Conservation (phyloP, 1,140 invertebrate genomes). For the Drosophila arizonae region DNA sequence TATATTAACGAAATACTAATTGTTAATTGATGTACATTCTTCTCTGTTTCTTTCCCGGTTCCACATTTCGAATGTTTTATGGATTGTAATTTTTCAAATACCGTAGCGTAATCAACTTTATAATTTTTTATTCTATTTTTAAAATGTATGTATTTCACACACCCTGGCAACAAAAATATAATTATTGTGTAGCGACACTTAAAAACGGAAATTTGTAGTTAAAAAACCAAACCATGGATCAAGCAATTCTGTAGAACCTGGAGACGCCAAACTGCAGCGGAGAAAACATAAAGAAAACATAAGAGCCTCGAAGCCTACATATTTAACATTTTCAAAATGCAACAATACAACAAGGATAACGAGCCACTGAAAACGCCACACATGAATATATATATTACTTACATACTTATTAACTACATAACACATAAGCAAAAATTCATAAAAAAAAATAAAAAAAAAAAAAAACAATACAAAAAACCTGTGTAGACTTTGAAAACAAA, state of each 20-base stretch:
- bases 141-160: constrained; percentile 75
- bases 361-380: constrained; percentile 63
- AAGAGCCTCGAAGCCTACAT: constrained; percentile 17
- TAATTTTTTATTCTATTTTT: constrained; percentile 80
- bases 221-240: not conserved
- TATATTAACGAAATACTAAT: constrained; percentile 45
- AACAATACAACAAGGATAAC: constrained; percentile 26
- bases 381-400: constrained; percentile 64
- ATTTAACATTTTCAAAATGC: constrained; percentile 50
- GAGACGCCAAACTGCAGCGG: constrained; percentile 18
- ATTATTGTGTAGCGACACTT: constrained; percentile 75
- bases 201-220: constrained; percentile 79
- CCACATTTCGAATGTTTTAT: constrained; percentile 34
- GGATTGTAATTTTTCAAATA: constrained; percentile 33
- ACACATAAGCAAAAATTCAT: constrained; percentile 70
- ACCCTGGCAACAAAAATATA: constrained; percentile 69
- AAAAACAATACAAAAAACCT: constrained; percentile 36
- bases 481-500: constrained; percentile 67
- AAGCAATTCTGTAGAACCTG: constrained; percentile 8
- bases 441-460: constrained; percentile 34
- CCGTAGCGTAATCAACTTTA: constrained; percentile 79
- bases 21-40: constrained; percentile 12
- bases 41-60: constrained; percentile 66
- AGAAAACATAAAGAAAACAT: constrained; percentile 8
- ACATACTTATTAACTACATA: constrained; percentile 73